Evolutionary conservation across 2,888 invertebrate species (phyloP).

Genomic region (Drosophila subsilvestris): DNA sequence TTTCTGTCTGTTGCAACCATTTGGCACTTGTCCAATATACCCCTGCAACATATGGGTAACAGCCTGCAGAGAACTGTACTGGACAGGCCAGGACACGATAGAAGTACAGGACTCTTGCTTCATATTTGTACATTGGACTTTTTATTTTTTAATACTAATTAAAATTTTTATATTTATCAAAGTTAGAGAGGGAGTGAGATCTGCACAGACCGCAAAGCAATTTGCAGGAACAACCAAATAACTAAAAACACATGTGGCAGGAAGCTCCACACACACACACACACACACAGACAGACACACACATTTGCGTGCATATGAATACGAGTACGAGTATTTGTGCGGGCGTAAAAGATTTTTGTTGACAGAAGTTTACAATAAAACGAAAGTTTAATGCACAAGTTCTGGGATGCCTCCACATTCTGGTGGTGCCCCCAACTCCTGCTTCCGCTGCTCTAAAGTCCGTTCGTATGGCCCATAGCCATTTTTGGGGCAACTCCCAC

Average conservation of each 20-base stretch:
- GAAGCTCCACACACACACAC: constrained; percentile 17
- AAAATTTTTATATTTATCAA: constrained; percentile 75
- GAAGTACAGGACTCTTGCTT: background rate
- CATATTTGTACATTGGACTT: constrained; percentile 29
- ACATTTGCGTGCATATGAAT: background rate
- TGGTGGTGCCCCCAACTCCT: background rate
- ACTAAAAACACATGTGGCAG: constrained; percentile 60
- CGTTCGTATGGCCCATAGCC: constrained; percentile 18
- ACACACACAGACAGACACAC: constrained; percentile 11
- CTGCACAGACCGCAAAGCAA: constrained; percentile 47
- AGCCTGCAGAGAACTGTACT: background rate
- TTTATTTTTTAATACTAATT: constrained; percentile 63
- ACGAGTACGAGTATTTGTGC: constrained; percentile 35
- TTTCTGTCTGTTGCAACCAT: background rate
- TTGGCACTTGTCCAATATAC: background rate
- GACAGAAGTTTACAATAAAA: constrained; percentile 79
- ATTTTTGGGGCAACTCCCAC: constrained; percentile 13
- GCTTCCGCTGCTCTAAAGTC: background rate
- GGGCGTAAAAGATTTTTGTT: constrained; percentile 71
- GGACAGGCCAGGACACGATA: constrained; percentile 11
- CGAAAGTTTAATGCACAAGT: constrained; percentile 78
- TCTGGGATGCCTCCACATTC: constrained; percentile 30
- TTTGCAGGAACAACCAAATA: constrained; percentile 59
- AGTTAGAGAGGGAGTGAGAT: constrained; percentile 54
- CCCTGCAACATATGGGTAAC: background rate